A percentile compares a stretch with the other conserved stretches of the same genome.
These are phyloP conservation scores for Ephialtes manifestator DNA, from an alignment of 2,888 invertebrate species.

Conservation along the genomic window DNA sequence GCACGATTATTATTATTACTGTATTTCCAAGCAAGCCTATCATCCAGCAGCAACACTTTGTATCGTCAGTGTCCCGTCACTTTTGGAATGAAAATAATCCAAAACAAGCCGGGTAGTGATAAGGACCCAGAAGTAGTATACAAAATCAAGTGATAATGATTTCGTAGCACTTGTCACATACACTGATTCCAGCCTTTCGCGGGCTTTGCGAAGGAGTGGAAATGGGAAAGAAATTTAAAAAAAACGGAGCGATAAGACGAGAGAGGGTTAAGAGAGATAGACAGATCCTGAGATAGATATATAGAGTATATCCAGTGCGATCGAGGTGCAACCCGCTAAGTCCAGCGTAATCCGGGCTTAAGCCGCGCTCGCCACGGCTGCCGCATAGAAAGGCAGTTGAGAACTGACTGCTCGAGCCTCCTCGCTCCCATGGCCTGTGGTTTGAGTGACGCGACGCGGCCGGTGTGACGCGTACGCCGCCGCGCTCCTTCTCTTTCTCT, in stretches of 20 bases:
- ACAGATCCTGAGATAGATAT: conserved; percentile 13
- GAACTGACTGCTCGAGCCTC: conserved; percentile 82
- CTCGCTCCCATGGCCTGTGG: conserved; percentile 73
- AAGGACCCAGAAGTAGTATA: not conserved
- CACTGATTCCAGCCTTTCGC: conserved; percentile 15
- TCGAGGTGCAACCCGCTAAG: conserved; percentile 78
- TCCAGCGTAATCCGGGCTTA: conserved; percentile 81
- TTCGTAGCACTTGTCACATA: conserved; percentile 34
- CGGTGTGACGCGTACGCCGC: conserved; percentile 83
- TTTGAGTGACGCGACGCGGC: conserved; percentile 84
- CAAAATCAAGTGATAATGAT: conserved; percentile 26
- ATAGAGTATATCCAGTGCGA: conserved; percentile 28
- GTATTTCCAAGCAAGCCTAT: not conserved
- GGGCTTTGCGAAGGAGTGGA: not conserved
- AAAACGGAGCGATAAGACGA: conserved; percentile 27
- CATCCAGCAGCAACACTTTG: not conserved
- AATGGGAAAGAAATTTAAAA: not conserved
- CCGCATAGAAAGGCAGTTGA: conserved; percentile 85
- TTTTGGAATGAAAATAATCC: conserved; percentile 29
- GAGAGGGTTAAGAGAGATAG: conserved; percentile 17
- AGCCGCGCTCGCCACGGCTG: conserved; percentile 81
- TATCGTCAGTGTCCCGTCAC: conserved; percentile 2
- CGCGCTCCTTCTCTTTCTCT: conserved; percentile 51
- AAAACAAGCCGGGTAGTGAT: conserved; percentile 19
- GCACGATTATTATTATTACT: conserved; percentile 3